Percentiles rank a stretch among this genome's conserved stretches.
These are phyloP conservation scores for Melitaea athalia DNA, from an alignment of 2,888 invertebrate genomes.

Conservation along the genomic window DNA sequence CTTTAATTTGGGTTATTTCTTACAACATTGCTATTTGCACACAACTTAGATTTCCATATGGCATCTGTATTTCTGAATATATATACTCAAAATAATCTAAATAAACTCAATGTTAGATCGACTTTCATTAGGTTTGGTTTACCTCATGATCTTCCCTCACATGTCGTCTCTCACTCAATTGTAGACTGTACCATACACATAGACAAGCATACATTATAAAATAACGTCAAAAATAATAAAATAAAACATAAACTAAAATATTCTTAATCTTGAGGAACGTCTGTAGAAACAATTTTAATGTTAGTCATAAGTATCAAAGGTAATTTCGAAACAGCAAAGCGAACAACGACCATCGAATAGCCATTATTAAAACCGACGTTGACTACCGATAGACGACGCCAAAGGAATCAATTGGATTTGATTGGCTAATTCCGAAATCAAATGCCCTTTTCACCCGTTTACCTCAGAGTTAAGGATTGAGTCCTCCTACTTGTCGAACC, in stretches of 20 bases:
- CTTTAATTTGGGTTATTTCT: no score
- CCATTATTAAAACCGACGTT: slow-evolving; percentile 26
- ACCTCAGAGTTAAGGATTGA: neutral
- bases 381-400: slow-evolving; percentile 11
- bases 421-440: slow-evolving; percentile 19
- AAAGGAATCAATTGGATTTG: slow-evolving; percentile 24
- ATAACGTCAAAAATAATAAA: neutral
- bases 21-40: no score
- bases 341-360: neutral
- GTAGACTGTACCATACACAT: no score
- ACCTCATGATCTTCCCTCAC: no score
- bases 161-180: no score
- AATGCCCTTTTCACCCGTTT: slow-evolving; percentile 3
- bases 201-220: no score
- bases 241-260: neutral
- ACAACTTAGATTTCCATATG: no score
- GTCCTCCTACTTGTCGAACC: neutral
- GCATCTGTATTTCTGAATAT: no score
- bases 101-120: no score
- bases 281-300: neutral
- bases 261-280: neutral
- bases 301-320: neutral
- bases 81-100: no score
- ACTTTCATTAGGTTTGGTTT: no score
- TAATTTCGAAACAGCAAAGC: neutral